Base-by-base conservation (phyloP, 2,888 invertebrate species). In the Oegoconia quadripuncta region DNA sequence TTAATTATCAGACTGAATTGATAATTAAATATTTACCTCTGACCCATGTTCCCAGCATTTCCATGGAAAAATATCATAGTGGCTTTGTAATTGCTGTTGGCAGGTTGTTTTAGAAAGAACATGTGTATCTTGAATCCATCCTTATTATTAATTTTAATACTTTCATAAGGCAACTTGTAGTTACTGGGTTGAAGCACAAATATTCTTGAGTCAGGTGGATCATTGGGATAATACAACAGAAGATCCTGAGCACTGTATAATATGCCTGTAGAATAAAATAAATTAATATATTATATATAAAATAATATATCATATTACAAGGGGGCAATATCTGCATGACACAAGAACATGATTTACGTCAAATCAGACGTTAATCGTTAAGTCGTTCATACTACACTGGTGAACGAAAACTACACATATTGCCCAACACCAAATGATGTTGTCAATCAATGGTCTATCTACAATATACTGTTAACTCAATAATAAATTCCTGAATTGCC, bases 1-100 rank as follows among this genome's bases (percentile, higher is more conserved):
- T 18, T 18, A 18, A 18, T 18, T 18, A 18, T 18, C 18, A 18
- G 7, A 7, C 4, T 18, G 8, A 2, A 14, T 28, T 14, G 7
- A 29, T 12, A 16, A 16, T 23, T n/a, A n/a, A n/a, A 7, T 3
- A 44, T 58, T 57, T 47, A 92, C 92, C 94, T 92, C 70, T 98
- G 97, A 0, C 98, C 98, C 90, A 98, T 96, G 72, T 98, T 98
- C 9, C 98, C 98, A 36, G 98, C 98, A 90, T 98, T 98, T 4
- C 98, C 98, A 88, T 98, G 98, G 50, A 98, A 92, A 79, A 95
- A 97, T 34, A 98, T 82, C 64, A 98, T 88, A 7, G 97, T 97
- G 0, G 96, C 95, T 36, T 91, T 91, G 59, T 90, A 89, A 51
- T 91, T 90, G 53, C 91, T 91, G 46, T 91, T 90, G 30, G 90